Evolutionary conservation across 2,888 invertebrate genomes (phyloP), one percentile per base, ranked within the genome.

Genomic region (Mythimna albipuncta): DNA sequence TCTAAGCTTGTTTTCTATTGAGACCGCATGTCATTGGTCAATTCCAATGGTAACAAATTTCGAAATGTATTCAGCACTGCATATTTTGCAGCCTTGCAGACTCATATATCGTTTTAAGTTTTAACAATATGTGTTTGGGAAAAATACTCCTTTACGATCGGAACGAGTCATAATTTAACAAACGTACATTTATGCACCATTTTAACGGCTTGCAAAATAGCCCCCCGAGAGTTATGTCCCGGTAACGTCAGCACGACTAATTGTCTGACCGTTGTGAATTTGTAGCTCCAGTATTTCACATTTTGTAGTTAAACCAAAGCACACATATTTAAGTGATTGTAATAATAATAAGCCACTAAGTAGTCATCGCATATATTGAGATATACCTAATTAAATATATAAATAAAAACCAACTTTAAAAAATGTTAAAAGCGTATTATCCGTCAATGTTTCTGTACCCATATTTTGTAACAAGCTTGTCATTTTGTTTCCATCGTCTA

Each of bases 261-360:
- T 93, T 92, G 92, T 92, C 88, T 89, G 90, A 90, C 90, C 90
- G 89, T 91, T 91, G 91, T 90, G 89, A 90, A 92, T 93, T 90
- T 91, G 91, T 90, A 70, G 89, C 89, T 84, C 70, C 84, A 85
- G 85, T 88, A 89, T 90, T 91, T 87, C 84, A 87, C 83, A 89
- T 87, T 89, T 89, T 85, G 83, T 69, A 72, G 72, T 82, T 73
- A 64, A 82, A 79, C 65, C 54, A 66, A 79, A 82, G 70, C 64
- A 68, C 35, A 75, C 35, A 75, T 66, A 63, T 44, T 66, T 54
- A 52, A 58, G 58, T 71, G 55, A 64, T 57, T 50, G 5, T 9
- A 35, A 26, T 52, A 66, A 75, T 69, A 61, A 58, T 2, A 19
- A 54, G 10, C 16, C 6, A 6, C 26, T 68, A 50, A 19, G 13